phyloP scores from a whole-genome alignment of 2,888 invertebrate species.

The Caenorhabditis drosophilae region DNA sequence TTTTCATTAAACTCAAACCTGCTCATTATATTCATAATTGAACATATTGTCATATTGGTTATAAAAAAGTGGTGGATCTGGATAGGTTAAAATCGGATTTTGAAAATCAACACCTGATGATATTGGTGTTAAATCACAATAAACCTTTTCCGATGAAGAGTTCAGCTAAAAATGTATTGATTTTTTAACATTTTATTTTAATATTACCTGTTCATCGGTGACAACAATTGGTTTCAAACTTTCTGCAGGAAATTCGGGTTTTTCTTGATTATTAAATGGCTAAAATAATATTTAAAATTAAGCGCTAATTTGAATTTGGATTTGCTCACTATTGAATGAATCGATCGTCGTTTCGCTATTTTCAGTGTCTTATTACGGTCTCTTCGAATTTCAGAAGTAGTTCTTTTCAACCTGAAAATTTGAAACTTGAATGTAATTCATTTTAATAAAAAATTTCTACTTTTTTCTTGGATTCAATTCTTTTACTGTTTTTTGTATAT shows the following conservation, averaged over 20 bases:
- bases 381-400: not conserved
- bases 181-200: not conserved
- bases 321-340: slow-evolving; percentile 2
- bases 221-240: not conserved
- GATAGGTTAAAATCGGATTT: no score
- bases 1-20: no score
- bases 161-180: not conserved
- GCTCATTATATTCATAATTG: no score
- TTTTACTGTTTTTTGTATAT: no score
- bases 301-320: no score
- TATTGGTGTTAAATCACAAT: not conserved
- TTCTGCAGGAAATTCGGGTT: no score
- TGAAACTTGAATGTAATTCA: not conserved
- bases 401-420: not conserved
- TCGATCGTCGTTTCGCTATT: not conserved
- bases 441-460: no score
- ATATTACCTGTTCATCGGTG: not conserved
- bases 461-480: no score
- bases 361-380: not conserved
- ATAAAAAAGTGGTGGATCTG: no score
- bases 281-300: no score
- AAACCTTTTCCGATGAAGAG: slow-evolving; percentile 3
- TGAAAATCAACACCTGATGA: not conserved
- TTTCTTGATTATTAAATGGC: no score
- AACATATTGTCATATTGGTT: no score